phyloP scores from a whole-genome alignment of 1,140 invertebrate genomes.

The Ceratoteleas bidentatus region DNA sequence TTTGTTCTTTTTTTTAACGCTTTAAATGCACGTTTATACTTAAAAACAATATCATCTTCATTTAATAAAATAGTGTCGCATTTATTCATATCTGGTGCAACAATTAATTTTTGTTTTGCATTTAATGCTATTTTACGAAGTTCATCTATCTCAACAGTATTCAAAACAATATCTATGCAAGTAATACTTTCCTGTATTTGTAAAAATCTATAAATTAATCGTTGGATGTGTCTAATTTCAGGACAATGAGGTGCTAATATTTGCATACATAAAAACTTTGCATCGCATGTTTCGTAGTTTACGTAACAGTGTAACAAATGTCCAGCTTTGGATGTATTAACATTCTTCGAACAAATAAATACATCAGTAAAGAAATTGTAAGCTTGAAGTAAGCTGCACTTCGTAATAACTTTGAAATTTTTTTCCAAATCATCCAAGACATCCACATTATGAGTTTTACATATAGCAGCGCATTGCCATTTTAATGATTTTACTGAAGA shows the following conservation, averaged over 20 bases:
- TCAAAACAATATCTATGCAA: conserved; percentile 6
- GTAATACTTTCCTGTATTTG: neutral
- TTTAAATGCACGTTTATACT: conserved; percentile 43
- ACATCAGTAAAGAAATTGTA: conserved; percentile 14
- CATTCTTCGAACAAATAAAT: conserved; percentile 18
- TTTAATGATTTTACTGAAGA: no score
- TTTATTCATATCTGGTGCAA: neutral
- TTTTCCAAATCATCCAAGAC: neutral
- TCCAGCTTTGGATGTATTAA: conserved; percentile 11
- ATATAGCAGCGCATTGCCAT: conserved; percentile 2
- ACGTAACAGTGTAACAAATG: conserved; percentile 18
- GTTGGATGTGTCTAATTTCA: conserved; percentile 18
- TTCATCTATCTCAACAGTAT: conserved; percentile 4
- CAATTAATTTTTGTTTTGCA: conserved; percentile 1
- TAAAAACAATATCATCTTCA: conserved; percentile 41
- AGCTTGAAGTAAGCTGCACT: neutral
- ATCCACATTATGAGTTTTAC: neutral
- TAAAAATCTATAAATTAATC: conserved; percentile 16
- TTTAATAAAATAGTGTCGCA: conserved; percentile 32
- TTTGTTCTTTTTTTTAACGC: conserved; percentile 45
- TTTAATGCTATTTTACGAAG: conserved; percentile 8
- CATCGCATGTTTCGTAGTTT: conserved; percentile 10
- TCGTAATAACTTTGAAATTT: neutral
- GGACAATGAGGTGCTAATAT: conserved; percentile 21
- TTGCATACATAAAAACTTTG: conserved; percentile 21